Evolutionary conservation across 2,113 vertebrate genomes (phyloP).

Genomic region (Istiophorus platypterus): DNA sequence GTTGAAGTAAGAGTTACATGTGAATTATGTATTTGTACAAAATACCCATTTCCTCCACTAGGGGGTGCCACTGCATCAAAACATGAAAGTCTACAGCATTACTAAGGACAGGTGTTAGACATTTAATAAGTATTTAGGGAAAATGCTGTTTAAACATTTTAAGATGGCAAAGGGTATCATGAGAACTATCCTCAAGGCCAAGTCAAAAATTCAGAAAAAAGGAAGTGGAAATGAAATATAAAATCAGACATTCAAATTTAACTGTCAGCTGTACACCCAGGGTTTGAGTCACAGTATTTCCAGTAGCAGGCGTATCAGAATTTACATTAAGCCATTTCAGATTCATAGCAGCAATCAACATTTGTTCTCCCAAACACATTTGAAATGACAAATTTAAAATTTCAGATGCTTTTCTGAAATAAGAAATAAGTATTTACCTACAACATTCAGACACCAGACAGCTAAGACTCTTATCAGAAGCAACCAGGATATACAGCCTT

Average conservation of each 20-base stretch:
- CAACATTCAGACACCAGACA: background rate
- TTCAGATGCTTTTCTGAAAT: no score
- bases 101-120: slow-evolving; percentile 22
- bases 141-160: slow-evolving; percentile 11
- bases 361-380: background rate
- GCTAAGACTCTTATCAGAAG: background rate
- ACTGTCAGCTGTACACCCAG: background rate
- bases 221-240: background rate
- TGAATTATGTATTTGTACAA: background rate
- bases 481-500: background rate
- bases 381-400: slow-evolving; percentile 4
- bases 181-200: background rate
- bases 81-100: background rate
- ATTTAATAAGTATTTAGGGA: slow-evolving; percentile 27
- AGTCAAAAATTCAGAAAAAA: background rate
- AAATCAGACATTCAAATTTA: background rate
- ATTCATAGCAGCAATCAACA: background rate
- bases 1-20: background rate
- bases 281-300: background rate
- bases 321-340: no score
- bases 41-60: slow-evolving; percentile 42
- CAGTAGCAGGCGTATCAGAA: no score
- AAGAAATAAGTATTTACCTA: background rate
- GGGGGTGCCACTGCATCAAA: slow-evolving; percentile 38
- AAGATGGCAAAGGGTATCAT: background rate